Evolutionary conservation across 1,140 invertebrate genomes (phyloP), one percentile per base, ranked within the genome.

Genomic region (Lanistes nyassanus): DNA sequence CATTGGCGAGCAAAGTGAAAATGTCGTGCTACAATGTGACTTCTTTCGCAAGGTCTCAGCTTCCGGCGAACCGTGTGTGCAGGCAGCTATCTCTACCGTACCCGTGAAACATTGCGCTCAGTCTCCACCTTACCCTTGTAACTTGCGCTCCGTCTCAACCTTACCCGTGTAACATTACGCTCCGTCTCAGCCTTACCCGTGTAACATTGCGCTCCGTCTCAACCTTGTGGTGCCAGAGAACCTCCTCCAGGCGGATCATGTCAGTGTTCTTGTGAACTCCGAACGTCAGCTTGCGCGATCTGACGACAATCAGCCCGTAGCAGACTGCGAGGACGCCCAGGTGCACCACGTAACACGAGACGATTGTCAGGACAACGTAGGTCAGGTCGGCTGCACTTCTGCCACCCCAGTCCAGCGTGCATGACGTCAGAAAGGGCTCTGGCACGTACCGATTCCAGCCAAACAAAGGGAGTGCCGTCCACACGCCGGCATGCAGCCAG

Each of bases 391-490:
- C 7, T n/a, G 51, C 26, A 11, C 23, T 39, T 16, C 34, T 9
- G 29, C 37, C 31, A 19, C 31, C 31, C 79, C 79, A 81, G 39
- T 79, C 74, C 16, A 81, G 21, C 36, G 60, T 79, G 60, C 79
- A 81, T 2, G 79, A 74, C 6, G 75, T 76, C 29, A 71, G 67
- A 51, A 78, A 81, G n/a, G 77, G 71, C 65, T 81, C 79, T 13
- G 60, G 60, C 3, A 64, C 71, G 72, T 81, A 81, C 31, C 47
- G 23, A 47, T 65, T 69, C 79, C 79, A 81, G 1, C 79, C 79
- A 29, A 79, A 39, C n/a, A 81, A 67, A 1, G 79, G 79, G 19
- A 74, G 56, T 26, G 56, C 23, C 19, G 76, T 71, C 79, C 79
- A 80, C 13, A 78, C 21, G 16, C 70, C 36, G 31, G 79, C 60